These are phyloP conservation scores for Clupea harengus DNA, from an alignment of 2,113 vertebrate genomes.

Conservation along the genomic window DNA sequence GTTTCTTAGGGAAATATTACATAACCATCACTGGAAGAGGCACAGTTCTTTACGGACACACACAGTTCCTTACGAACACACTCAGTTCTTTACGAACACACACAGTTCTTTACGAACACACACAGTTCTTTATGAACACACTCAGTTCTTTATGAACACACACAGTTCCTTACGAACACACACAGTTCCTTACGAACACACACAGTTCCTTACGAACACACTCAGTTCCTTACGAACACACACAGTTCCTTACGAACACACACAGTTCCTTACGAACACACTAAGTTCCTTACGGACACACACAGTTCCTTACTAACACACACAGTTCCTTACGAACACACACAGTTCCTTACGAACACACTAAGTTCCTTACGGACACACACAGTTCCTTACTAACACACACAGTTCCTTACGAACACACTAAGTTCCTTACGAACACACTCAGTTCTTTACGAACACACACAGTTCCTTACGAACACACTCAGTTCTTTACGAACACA, in stretches of 20 bases:
- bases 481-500: neutral
- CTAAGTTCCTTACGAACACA: neutral
- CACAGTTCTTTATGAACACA: neutral
- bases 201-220: neutral
- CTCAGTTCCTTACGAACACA: neutral
- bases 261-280: neutral
- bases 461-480: neutral
- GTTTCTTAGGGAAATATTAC: neutral
- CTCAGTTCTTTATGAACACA: neutral
- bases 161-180: neutral
- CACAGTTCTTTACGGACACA: neutral
- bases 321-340: neutral
- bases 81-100: neutral
- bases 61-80: neutral
- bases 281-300: no score
- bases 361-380: no score
- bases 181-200: neutral
- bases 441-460: neutral
- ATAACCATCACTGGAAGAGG: neutral
- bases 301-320: neutral
- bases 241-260: no score
- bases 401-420: neutral
- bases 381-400: neutral
- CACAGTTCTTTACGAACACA: neutral
- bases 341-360: neutral